These are phyloP conservation scores for Musca domestica DNA, from an alignment of 1,140 invertebrate species.

Conservation along the genomic window DNA sequence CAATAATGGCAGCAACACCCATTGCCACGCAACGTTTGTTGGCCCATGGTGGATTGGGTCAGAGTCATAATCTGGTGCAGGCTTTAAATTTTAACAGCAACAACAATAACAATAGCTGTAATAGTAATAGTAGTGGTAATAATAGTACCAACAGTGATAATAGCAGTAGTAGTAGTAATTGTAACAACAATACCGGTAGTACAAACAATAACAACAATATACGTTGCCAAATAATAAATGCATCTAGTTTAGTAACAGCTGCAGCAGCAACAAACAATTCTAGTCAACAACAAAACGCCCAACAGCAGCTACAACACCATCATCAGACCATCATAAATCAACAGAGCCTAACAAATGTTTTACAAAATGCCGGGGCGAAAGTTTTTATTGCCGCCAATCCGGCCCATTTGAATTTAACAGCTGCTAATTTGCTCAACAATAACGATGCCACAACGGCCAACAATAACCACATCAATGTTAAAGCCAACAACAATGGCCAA, in stretches of 20 bases:
- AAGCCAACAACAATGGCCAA: constrained; percentile 18
- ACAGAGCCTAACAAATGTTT: constrained; percentile 10
- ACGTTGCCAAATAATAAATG: constrained; percentile 30
- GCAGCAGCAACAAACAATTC: constrained; percentile 13
- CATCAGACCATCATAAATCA: constrained; percentile 10
- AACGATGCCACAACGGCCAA: constrained; percentile 29
- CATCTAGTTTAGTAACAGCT: constrained; percentile 25
- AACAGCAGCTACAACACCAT: constrained; percentile 24
- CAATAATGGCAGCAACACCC: constrained; percentile 26
- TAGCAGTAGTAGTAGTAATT: constrained; percentile 1
- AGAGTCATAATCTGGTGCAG: constrained; percentile 12
- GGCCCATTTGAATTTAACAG: constrained; percentile 18
- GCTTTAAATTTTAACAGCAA: constrained; percentile 22
- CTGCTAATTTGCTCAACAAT: constrained; percentile 19
- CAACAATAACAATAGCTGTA: constrained; percentile 9
- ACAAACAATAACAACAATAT: constrained; percentile 15
- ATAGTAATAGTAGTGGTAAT: constrained; percentile 17
- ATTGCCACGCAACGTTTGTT: constrained; percentile 10
- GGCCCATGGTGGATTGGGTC: constrained; percentile 9
- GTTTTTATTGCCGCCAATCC: constrained; percentile 20
- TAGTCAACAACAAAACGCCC: constrained; percentile 21
- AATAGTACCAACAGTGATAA: neutral
- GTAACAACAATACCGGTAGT: constrained; percentile 9
- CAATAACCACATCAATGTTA: constrained; percentile 24
- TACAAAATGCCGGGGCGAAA: constrained; percentile 18